These are phyloP conservation scores for Narcine bancroftii DNA, from an alignment of 2,113 vertebrate genomes.

Conservation along the genomic window DNA sequence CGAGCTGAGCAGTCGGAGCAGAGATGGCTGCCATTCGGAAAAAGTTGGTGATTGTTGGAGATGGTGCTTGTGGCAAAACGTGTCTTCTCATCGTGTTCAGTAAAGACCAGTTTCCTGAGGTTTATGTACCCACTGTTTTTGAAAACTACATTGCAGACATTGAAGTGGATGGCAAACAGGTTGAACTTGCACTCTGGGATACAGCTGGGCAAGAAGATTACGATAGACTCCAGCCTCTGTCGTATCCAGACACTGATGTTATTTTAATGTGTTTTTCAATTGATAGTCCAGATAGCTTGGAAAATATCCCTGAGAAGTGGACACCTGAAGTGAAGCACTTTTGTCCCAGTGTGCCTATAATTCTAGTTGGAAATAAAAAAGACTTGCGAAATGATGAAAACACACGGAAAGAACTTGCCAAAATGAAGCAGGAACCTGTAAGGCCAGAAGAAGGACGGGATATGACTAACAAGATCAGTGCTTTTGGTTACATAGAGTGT, in stretches of 20 bases:
- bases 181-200: slow-evolving; percentile 93
- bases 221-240: slow-evolving; percentile 84
- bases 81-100: too few species aligned
- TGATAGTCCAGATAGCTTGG: slow-evolving; percentile 94
- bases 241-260: slow-evolving; percentile 90
- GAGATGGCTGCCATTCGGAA: too few species aligned
- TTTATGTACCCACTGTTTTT: too few species aligned
- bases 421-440: slow-evolving; percentile 97
- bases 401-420: slow-evolving; percentile 83
- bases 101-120: too few species aligned
- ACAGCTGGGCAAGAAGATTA: slow-evolving; percentile 97
- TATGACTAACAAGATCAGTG: slow-evolving; percentile 92
- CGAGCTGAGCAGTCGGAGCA: too few species aligned
- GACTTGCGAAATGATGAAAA: slow-evolving; percentile 90
- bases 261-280: slow-evolving; percentile 99
- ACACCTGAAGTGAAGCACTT: slow-evolving; percentile 96
- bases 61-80: too few species aligned
- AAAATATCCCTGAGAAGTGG: slow-evolving; percentile 98
- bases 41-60: too few species aligned
- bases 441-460: slow-evolving; percentile 89
- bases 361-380: slow-evolving; percentile 95
- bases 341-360: slow-evolving; percentile 94
- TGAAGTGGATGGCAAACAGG: too few species aligned
- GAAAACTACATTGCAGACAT: too few species aligned
- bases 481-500: slow-evolving; percentile 95